Percentiles rank a stretch among this genome's conserved stretches.
Conservation (phyloP, 2,113 vertebrate species). For the Hippocampus comes region DNA sequence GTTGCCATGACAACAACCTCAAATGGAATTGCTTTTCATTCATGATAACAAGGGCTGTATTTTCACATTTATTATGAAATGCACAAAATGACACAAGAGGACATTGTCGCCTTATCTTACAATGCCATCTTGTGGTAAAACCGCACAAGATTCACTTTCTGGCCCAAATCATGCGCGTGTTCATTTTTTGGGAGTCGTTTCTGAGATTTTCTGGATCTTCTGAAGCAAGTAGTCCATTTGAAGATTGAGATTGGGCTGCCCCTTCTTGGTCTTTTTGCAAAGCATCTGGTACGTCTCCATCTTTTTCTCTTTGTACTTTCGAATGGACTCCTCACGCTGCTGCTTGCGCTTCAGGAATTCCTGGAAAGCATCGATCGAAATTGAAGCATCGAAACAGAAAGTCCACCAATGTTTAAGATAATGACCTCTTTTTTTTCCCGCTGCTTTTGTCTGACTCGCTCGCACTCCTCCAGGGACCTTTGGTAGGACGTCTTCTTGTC, state of each 20-base stretch:
- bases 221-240: slow-evolving; percentile 94
- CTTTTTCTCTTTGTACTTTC: slow-evolving; percentile 87
- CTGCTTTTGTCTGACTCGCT: slow-evolving; percentile 73
- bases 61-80: slow-evolving; percentile 22
- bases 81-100: background rate
- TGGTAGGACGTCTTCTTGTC: slow-evolving; percentile 84
- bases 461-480: slow-evolving; percentile 87
- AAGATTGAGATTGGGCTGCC: slow-evolving; percentile 94
- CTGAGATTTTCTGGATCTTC: slow-evolving; percentile 79
- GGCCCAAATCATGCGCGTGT: background rate
- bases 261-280: slow-evolving; percentile 90
- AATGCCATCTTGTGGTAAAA: slow-evolving; percentile 51
- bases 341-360: slow-evolving; percentile 78
- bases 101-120: background rate
- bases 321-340: slow-evolving; percentile 81
- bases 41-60: background rate
- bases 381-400: background rate
- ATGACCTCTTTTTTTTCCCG: slow-evolving; percentile 82
- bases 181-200: background rate
- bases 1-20: background rate
- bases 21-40: background rate
- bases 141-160: background rate
- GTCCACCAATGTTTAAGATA: slow-evolving; percentile 1
- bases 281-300: slow-evolving; percentile 84
- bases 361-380: slow-evolving; percentile 53